A percentile compares a stretch with the other conserved stretches of the same genome.
phyloP scores from a whole-genome alignment of 1,140 invertebrate genomes.

The Drosophila cardini region DNA sequence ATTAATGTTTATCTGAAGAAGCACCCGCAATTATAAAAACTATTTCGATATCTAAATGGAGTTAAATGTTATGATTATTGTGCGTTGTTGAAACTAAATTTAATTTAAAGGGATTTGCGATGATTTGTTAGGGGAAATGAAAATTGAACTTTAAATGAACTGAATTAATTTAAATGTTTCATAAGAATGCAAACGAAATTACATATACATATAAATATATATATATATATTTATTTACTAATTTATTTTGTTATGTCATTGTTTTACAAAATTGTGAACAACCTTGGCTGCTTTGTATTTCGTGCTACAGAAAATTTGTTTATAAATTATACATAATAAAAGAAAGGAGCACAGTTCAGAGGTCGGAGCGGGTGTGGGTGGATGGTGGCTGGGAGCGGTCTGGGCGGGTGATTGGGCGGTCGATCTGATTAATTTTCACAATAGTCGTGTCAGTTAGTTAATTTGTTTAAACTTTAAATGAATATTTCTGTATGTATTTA shows the following conservation, averaged over 20 bases:
- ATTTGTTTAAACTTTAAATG: constrained; percentile 39
- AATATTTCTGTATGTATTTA: constrained; percentile 50
- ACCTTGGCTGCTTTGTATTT: constrained; percentile 32
- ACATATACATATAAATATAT: constrained; percentile 17
- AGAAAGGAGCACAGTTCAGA: not conserved
- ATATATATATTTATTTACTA: constrained; percentile 34
- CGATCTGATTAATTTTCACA: constrained; percentile 26
- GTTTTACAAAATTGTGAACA: constrained; percentile 43
- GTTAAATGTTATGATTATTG: constrained; percentile 28
- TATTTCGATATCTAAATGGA: constrained; percentile 23
- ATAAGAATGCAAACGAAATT: constrained; percentile 7
- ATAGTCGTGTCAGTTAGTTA: constrained; percentile 33
- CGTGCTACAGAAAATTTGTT: constrained; percentile 34
- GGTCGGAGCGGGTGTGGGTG: constrained; percentile 5
- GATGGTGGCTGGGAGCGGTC: constrained; percentile 1
- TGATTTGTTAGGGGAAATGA: not conserved
- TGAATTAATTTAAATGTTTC: constrained; percentile 8
- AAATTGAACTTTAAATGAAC: not conserved
- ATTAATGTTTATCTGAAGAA: constrained; percentile 27
- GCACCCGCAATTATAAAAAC: constrained; percentile 49
- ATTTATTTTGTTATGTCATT: constrained; percentile 47
- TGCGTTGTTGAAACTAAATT: constrained; percentile 35
- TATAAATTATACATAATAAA: constrained; percentile 44
- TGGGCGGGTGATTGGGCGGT: constrained; percentile 26
- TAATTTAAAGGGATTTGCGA: not conserved